Evolutionary conservation across 2,797 vertebrate genomes (phyloP), one percentile per base, ranked within the genome.

Genomic region (Phalloptychus januarius): DNA sequence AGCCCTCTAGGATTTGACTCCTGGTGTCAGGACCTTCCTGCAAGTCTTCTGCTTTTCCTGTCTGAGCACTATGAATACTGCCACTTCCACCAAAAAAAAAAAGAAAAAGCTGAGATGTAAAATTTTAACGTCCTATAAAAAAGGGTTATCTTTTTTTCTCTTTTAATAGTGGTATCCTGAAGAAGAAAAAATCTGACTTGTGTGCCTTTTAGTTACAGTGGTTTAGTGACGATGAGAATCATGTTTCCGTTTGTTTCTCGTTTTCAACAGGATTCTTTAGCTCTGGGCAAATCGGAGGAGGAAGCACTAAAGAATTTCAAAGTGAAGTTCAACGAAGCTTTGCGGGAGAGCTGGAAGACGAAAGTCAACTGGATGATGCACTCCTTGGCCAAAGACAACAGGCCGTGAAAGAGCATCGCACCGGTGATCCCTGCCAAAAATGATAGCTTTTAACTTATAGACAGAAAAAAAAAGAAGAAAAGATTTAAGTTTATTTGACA

Each of bases 301-400:
- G 98, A 99, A 75, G 98, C 98, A 0, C 93, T 99, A 83, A 99
- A 99, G 92, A 98, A 97, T 87, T 99, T 99, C 92, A 97, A 98
- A 77, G 96, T 99, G 3, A 99, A 99, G 93, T 99, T 99, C 78
- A 99, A 99, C 0, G 98, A 99, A 93, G 98, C 98, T 81, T 94
- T 99, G 40, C 89, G 98, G 67, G 98, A 99, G 87, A 99, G 98
- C 95, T 99, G 98, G 98, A 99, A 99, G 92, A 99, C 98, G 91
- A 99, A 99, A 94, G 97, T 99, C 88, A 99, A 99, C 94, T 99
- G 98, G 98, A 96, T 99, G 96, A 98, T 99, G 84, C 98, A 99
- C 93, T 97, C 97, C 0, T 95, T 99, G 50, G 96, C 98, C 94
- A 99, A 99, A 94, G 98, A 99, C 46, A 99, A 99, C 87, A 94